These are phyloP conservation scores for Salvator merianae DNA, from an alignment of 2,113 vertebrate genomes.

Conservation along the genomic window DNA sequence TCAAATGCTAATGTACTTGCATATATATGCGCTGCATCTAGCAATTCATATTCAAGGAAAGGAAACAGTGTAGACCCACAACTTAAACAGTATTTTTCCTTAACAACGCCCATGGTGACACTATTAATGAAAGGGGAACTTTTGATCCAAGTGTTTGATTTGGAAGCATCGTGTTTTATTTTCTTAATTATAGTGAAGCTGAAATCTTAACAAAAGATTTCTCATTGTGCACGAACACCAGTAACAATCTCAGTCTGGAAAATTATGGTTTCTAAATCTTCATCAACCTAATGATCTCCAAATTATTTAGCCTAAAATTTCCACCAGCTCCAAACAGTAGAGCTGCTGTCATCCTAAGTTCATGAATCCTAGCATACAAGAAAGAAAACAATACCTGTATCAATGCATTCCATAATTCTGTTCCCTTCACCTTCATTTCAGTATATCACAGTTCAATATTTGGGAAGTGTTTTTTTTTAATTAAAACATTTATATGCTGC, in stretches of 20 bases:
- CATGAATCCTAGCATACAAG: too few relatives aligned
- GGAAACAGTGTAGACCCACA: neutral
- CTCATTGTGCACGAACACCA: neutral
- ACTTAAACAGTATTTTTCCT: neutral
- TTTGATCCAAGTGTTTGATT: too few relatives aligned
- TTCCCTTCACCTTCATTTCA: too few relatives aligned
- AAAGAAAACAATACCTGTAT: too few relatives aligned
- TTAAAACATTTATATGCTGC: too few relatives aligned
- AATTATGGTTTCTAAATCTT: neutral
- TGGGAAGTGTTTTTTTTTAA: too few relatives aligned
- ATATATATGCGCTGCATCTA: constrained; percentile 12
- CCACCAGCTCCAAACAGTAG: too few relatives aligned
- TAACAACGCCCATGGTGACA: neutral
- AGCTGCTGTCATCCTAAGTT: too few relatives aligned
- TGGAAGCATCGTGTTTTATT: too few relatives aligned
- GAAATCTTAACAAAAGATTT: neutral
- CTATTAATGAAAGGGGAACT: neutral
- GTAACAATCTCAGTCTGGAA: neutral
- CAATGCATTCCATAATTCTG: too few relatives aligned
- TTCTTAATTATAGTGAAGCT: neutral
- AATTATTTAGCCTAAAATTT: too few relatives aligned
- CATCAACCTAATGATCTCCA: neutral
- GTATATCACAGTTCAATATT: too few relatives aligned
- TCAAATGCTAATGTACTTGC: constrained; percentile 44
- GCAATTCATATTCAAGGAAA: constrained; percentile 41